Conservation (phyloP, 2,797 vertebrate genomes). For the Poeciliopsis paucimaculata region DNA sequence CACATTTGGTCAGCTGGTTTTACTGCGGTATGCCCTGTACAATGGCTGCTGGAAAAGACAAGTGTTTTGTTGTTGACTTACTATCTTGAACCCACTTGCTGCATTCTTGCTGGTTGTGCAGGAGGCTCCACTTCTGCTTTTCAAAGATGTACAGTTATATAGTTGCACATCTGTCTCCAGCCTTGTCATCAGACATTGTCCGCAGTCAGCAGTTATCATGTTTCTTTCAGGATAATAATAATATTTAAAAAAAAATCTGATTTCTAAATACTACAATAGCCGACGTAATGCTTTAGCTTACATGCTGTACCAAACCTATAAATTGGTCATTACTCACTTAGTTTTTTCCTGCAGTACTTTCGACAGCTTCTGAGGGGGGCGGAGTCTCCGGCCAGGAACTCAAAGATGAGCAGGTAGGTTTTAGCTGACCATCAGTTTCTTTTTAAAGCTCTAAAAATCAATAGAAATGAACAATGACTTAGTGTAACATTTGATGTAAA, state of each 20-base stretch:
- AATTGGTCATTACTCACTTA: background rate
- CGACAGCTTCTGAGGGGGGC: conserved; percentile 93
- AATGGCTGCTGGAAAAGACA: no score
- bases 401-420: conserved; percentile 91
- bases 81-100: no score
- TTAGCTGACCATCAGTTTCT: background rate
- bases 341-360: conserved; percentile 86
- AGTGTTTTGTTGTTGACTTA: no score
- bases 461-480: background rate
- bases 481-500: background rate
- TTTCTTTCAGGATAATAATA: no score
- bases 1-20: no score
- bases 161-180: no score
- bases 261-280: conserved; percentile 11
- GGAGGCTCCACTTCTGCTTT: no score
- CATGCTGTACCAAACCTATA: background rate
- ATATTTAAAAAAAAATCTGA: background rate
- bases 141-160: no score
- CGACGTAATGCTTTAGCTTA: background rate
- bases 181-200: no score
- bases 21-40: no score
- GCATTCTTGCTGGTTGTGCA: no score
- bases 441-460: background rate
- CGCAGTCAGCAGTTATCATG: no score
- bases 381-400: conserved; percentile 94